These are phyloP conservation scores for Chionomys nivalis DNA, from an alignment of 2,113 vertebrate genomes.

Conservation along the genomic window DNA sequence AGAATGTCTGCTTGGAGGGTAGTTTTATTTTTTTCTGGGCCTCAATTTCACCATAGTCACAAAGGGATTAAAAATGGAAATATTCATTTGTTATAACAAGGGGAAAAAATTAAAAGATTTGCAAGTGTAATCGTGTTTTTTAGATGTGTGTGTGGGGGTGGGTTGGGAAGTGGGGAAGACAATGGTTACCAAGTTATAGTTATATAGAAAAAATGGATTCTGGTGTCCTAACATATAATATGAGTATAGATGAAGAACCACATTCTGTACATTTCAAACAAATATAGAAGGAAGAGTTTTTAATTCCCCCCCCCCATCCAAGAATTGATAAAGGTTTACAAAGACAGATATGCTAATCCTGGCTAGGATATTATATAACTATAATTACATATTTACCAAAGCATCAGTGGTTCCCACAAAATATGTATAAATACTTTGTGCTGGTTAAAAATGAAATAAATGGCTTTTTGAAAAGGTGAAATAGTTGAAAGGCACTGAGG, in stretches of 20 bases:
- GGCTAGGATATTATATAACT: not conserved
- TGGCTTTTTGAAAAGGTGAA: not conserved
- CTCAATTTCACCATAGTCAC: not conserved
- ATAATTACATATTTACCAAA: not conserved
- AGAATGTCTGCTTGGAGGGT: not conserved
- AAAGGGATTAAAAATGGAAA: constrained; percentile 2
- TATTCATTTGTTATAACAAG: not conserved
- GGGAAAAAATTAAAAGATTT: not conserved
- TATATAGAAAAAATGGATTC: not conserved
- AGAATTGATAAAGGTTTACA: not conserved
- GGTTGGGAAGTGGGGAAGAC: no score
- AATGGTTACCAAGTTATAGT: not conserved
- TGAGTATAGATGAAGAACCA: not conserved
- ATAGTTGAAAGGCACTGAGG: not conserved
- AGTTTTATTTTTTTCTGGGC: not conserved
- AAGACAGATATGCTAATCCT: not conserved
- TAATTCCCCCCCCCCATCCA: not conserved
- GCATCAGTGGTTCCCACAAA: not conserved
- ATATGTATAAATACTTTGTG: not conserved
- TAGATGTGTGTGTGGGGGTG: not conserved
- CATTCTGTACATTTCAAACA: not conserved
- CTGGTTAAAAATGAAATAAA: not conserved
- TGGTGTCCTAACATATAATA: not conserved
- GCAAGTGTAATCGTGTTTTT: not conserved
- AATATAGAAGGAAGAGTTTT: not conserved